These are phyloP conservation scores for Mastomys natalensis DNA, from an alignment of 2,113 vertebrate species.

Conservation along the genomic window DNA sequence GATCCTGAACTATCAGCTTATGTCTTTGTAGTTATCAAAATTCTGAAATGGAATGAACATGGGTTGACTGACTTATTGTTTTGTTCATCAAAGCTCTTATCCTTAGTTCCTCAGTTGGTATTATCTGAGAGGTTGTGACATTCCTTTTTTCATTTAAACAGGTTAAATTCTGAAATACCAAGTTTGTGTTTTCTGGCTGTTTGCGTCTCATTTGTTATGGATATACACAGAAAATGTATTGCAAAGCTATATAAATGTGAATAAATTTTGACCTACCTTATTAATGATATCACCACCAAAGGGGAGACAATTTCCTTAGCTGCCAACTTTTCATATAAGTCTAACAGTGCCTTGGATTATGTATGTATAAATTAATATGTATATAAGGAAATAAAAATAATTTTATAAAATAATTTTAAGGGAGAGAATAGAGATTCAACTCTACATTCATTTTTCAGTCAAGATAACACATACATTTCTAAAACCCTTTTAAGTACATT, in stretches of 20 bases:
- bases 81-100: background rate
- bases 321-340: background rate
- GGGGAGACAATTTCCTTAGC: background rate
- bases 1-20: slow-evolving; percentile 46
- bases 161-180: background rate
- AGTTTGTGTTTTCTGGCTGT: background rate
- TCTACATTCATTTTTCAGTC: background rate
- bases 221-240: background rate
- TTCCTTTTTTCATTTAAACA: slow-evolving; percentile 10
- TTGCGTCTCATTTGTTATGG: slow-evolving; percentile 1
- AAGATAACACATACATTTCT: slow-evolving; percentile 1
- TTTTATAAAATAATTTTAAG: slow-evolving; percentile 1
- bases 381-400: background rate
- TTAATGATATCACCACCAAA: slow-evolving; percentile 1
- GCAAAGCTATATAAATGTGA: background rate
- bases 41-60: slow-evolving; percentile 5
- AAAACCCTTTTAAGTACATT: background rate
- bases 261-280: background rate
- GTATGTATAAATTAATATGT: background rate
- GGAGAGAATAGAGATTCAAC: background rate
- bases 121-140: slow-evolving; percentile 1
- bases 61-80: background rate
- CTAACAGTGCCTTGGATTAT: background rate
- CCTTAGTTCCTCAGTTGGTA: background rate
- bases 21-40: slow-evolving; percentile 50